phyloP scores from a whole-genome alignment of 30 jellyfish, hydroid and myxozoan genomes.

The Mastigias papua region DNA sequence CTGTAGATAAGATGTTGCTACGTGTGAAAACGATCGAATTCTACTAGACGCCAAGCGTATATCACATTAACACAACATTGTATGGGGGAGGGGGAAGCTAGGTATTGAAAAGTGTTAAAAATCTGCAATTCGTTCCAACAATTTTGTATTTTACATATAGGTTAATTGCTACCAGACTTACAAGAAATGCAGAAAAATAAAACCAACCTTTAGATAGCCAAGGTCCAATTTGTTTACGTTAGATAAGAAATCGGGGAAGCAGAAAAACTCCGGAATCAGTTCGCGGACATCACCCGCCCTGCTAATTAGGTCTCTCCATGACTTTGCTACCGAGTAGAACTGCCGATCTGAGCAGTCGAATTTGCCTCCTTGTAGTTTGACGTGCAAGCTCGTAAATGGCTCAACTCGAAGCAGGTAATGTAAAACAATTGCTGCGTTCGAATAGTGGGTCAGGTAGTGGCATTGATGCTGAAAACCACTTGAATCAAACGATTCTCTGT shows the following conservation, averaged over 20 bases:
- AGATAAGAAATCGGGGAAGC: conserved; percentile 82
- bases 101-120: too few species aligned
- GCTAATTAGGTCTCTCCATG: conserved; percentile 79
- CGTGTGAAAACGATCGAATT: too few species aligned
- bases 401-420: conserved; percentile 92
- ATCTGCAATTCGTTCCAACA: too few species aligned
- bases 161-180: background rate
- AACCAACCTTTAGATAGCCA: conserved; percentile 83
- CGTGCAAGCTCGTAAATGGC: conserved; percentile 93
- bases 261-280: conserved; percentile 93
- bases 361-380: conserved; percentile 90
- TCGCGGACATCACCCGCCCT: conserved; percentile 89
- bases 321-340: conserved; percentile 77
- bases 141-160: background rate
- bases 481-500: conserved; percentile 78
- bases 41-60: too few species aligned
- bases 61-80: too few species aligned
- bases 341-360: conserved; percentile 96
- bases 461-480: conserved; percentile 83
- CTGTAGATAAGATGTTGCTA: too few species aligned
- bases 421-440: conserved; percentile 91
- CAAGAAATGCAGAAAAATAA: too few species aligned
- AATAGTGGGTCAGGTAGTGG: conserved; percentile 91
- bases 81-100: too few species aligned
- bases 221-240: conserved; percentile 77